phyloP scores from a whole-genome alignment of 2,888 invertebrate genomes.

The Nomada ferruginata region DNA sequence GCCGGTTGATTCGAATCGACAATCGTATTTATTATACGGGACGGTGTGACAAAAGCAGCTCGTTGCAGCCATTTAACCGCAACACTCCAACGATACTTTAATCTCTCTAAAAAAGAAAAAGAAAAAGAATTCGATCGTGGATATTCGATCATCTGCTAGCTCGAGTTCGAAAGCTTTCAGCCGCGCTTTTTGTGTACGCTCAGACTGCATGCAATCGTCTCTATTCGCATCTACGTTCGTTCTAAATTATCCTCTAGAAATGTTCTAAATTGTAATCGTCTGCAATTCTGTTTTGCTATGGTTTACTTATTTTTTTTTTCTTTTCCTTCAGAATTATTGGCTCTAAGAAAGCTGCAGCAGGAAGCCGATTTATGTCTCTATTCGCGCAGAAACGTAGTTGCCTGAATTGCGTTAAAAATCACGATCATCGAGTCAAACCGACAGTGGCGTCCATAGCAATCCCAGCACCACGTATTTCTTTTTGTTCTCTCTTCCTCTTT shows the following conservation, averaged over 20 bases:
- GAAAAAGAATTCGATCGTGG: background rate
- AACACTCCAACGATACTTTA: background rate
- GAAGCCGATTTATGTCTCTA: background rate
- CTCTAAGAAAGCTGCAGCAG: conserved; percentile 4
- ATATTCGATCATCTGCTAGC: background rate
- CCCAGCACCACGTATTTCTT: conserved; percentile 29
- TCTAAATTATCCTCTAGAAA: background rate
- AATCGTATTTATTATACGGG: conserved; percentile 35
- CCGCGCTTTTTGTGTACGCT: background rate
- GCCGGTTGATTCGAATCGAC: conserved; percentile 60
- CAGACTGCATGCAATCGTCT: conserved; percentile 1
- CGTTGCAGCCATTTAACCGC: background rate
- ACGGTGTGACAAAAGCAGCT: conserved; percentile 40
- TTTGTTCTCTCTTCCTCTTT: background rate
- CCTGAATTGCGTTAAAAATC: background rate
- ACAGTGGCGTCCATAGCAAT: conserved; percentile 45
- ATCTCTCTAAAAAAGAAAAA: background rate
- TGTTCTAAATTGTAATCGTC: conserved; percentile 2
- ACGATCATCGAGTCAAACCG: conserved; percentile 61
- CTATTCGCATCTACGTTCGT: background rate
- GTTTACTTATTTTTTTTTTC: background rate
- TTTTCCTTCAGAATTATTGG: background rate
- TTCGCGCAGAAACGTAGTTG: background rate
- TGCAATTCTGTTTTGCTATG: background rate
- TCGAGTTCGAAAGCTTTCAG: background rate